Evolutionary conservation across 2,113 vertebrate species (phyloP).

Genomic region (Oreotrochilus melanogaster): DNA sequence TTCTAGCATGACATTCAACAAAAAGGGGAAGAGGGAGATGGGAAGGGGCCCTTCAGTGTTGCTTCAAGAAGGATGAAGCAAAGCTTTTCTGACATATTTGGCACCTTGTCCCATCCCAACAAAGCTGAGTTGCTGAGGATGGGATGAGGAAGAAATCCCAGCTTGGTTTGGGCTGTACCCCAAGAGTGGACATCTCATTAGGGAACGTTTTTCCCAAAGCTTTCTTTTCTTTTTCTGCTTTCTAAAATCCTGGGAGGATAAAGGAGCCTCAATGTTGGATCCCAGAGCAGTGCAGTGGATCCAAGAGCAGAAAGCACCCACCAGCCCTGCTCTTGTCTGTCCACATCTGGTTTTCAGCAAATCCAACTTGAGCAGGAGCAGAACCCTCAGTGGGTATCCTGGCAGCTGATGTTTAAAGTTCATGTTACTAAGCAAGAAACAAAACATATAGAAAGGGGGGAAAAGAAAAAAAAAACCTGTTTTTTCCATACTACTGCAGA

Average conservation of each 20-base stretch:
- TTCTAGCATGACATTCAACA: background rate
- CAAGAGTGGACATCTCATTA: background rate
- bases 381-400: background rate
- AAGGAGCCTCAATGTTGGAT: background rate
- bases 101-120: background rate
- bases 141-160: background rate
- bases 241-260: background rate
- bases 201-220: background rate
- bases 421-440: background rate
- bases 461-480: background rate
- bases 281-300: fast-evolving
- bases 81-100: background rate
- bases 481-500: background rate
- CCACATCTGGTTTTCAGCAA: background rate
- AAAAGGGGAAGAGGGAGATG: background rate
- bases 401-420: conserved; percentile 25
- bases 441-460: background rate
- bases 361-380: background rate
- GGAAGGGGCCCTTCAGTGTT: fast-evolving
- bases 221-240: too few species aligned
- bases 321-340: background rate
- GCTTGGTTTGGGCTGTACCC: background rate
- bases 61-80: background rate
- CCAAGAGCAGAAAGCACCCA: background rate
- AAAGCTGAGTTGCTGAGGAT: background rate